Percentiles rank a stretch among this genome's conserved stretches.
Evolutionary conservation across 2,113 vertebrate genomes (phyloP).

Genomic region (Hippocampus zosterae): DNA sequence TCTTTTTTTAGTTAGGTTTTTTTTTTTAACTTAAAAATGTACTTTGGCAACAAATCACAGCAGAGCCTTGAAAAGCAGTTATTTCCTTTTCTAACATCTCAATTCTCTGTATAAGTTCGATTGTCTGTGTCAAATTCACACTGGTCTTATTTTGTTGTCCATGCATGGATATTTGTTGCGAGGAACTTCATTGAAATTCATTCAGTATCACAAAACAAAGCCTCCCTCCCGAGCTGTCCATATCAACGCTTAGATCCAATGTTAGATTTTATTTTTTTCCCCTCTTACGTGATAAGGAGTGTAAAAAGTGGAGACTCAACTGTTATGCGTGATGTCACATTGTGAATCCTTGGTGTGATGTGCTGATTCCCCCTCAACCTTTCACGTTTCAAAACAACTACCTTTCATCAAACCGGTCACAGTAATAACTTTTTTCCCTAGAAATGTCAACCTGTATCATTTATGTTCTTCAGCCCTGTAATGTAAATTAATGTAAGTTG

Average conservation of each 20-base stretch:
- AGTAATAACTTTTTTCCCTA: background rate
- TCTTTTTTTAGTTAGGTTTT: conserved; percentile 9
- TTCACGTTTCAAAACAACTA: background rate
- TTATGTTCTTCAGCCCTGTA: conserved; percentile 16
- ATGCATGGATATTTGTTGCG: background rate
- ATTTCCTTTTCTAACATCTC: background rate
- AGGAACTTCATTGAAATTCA: background rate
- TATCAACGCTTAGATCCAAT: conserved; percentile 9
- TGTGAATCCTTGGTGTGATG: conserved; percentile 52
- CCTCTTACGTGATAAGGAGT: background rate
- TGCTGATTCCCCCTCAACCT: conserved; percentile 18
- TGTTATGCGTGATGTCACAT: conserved; percentile 54
- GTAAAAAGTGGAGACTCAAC: conserved; percentile 4
- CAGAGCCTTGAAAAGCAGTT: conserved; percentile 32
- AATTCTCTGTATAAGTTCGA: background rate
- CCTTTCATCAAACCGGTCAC: background rate
- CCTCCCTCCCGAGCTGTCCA: conserved; percentile 42
- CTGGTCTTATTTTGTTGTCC: background rate
- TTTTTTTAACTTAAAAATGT: background rate
- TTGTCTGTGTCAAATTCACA: background rate
- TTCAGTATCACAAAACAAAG: background rate
- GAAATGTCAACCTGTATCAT: background rate
- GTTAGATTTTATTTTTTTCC: conserved; percentile 8
- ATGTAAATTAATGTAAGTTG: conserved; percentile 41
- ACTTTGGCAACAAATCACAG: conserved; percentile 24